phyloP scores from a whole-genome alignment of 2,888 invertebrate genomes.

The Sarcophaga carnaria region DNA sequence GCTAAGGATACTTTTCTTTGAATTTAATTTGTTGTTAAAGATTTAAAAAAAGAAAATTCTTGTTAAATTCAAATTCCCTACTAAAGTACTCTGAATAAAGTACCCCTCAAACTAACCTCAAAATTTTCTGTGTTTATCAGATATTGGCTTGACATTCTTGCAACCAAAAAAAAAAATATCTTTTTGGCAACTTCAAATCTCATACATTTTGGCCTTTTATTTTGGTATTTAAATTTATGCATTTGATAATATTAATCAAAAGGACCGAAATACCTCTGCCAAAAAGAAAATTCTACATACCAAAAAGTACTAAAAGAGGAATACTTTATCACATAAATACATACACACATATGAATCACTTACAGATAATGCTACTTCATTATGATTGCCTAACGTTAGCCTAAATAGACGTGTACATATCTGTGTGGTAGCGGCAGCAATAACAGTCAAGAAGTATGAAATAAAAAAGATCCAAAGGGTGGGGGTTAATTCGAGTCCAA shows the following conservation, averaged over 20 bases:
- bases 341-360: slow-evolving; percentile 68
- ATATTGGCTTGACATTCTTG: not conserved
- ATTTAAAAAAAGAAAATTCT: too few relatives aligned
- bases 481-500: too few relatives aligned
- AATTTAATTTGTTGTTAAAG: too few relatives aligned
- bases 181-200: not conserved
- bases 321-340: slow-evolving; percentile 1
- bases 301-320: slow-evolving; percentile 5
- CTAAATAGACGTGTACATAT: not conserved
- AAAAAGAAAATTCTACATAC: not conserved
- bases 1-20: too few relatives aligned
- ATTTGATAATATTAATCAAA: slow-evolving; percentile 12
- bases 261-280: not conserved
- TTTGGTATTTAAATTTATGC: slow-evolving; percentile 14
- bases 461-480: too few relatives aligned
- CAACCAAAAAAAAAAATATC: not conserved
- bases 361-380: slow-evolving; percentile 69
- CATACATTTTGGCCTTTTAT: not conserved
- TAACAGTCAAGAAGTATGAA: too few relatives aligned
- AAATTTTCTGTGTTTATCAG: not conserved
- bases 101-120: too few relatives aligned
- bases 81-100: too few relatives aligned
- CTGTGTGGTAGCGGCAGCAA: too few relatives aligned
- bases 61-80: too few relatives aligned
- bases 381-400: slow-evolving; percentile 50